These are phyloP conservation scores for Diprion similis DNA, from an alignment of 1,140 invertebrate species.

Conservation along the genomic window DNA sequence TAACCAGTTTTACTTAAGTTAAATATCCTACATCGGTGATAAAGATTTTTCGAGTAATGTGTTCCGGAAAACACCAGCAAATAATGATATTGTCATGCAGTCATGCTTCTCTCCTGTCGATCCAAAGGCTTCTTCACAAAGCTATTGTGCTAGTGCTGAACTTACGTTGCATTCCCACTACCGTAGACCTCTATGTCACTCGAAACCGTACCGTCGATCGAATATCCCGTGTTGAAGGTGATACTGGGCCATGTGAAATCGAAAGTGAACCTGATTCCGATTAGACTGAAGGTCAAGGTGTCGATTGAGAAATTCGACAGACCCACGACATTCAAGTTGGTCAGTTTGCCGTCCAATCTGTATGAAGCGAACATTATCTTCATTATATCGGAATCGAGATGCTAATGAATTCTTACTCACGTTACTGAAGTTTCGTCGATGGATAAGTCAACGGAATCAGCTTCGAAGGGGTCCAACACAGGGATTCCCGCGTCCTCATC, in stretches of 20 bases:
- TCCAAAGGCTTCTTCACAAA: not conserved
- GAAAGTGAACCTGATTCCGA: not conserved
- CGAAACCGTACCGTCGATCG: not conserved
- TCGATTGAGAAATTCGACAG: constrained; percentile 22
- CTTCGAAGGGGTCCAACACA: constrained; percentile 22
- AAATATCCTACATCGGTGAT: no score
- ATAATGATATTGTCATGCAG: not conserved
- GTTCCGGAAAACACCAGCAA: no score
- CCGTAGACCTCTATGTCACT: constrained; percentile 17
- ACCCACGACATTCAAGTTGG: not conserved
- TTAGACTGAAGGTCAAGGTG: not conserved
- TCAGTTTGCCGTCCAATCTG: constrained; percentile 18
- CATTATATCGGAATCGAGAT: not conserved
- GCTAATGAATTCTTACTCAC: constrained; percentile 21
- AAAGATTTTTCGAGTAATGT: no score
- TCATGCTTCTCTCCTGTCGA: not conserved
- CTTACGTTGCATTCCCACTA: constrained; percentile 21
- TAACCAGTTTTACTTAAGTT: no score
- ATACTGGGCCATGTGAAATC: constrained; percentile 22
- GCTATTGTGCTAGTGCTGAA: not conserved
- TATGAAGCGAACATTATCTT: not conserved
- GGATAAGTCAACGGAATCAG: not conserved
- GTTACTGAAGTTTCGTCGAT: not conserved
- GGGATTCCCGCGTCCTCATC: constrained; percentile 20
- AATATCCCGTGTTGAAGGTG: not conserved